phyloP scores from a whole-genome alignment of 2,888 invertebrate species.

The Drosophila borealis region DNA sequence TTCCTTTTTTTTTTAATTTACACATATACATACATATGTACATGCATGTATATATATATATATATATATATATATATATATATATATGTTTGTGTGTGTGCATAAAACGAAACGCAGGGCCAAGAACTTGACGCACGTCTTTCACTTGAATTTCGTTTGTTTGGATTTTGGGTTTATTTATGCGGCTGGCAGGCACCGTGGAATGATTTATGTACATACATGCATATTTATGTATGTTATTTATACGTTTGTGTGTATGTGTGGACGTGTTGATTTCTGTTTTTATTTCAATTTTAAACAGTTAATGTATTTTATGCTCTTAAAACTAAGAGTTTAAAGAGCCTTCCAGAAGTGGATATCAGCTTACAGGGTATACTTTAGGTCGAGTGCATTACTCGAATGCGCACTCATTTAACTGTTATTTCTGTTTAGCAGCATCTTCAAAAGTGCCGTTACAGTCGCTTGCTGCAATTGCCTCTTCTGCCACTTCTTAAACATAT shows the following conservation, averaged over 20 bases:
- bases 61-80: not conserved
- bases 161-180: slow-evolving; percentile 63
- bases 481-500: slow-evolving; percentile 6
- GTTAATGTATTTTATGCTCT: slow-evolving; percentile 6
- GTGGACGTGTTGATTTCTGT: slow-evolving; percentile 12
- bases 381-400: not conserved
- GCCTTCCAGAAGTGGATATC: not conserved
- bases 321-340: not conserved
- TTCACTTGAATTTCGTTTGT: slow-evolving; percentile 62
- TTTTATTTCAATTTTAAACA: slow-evolving; percentile 1
- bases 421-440: not conserved
- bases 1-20: not conserved
- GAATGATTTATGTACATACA: slow-evolving; percentile 62
- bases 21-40: not conserved
- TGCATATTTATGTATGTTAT: slow-evolving; percentile 18
- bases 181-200: slow-evolving; percentile 37
- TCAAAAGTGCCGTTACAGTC: slow-evolving; percentile 39
- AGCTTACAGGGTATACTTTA: not conserved
- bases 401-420: not conserved
- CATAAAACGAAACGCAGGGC: slow-evolving; percentile 27
- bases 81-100: not conserved
- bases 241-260: slow-evolving; percentile 13
- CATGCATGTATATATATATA: not conserved
- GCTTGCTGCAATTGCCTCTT: not conserved
- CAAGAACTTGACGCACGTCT: slow-evolving; percentile 51